Conservation (phyloP, 2,888 invertebrate species). For the Lochmaea capreae region DNA sequence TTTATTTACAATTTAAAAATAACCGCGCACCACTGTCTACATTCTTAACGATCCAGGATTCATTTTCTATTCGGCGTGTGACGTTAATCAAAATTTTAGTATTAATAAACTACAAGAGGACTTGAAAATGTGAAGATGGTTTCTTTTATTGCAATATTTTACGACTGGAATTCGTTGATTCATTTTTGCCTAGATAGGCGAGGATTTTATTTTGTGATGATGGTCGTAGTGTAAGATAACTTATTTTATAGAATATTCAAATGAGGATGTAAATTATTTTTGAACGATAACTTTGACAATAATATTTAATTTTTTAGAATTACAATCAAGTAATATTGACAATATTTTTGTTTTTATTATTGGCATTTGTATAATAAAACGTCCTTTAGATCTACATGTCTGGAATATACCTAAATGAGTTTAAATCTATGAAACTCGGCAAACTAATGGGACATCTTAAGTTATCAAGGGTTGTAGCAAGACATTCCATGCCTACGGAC, state of each 20-base stretch:
- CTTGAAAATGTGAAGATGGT: slow-evolving; percentile 33
- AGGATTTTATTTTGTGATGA: not conserved
- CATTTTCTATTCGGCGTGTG: slow-evolving; percentile 3
- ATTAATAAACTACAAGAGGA: slow-evolving; percentile 37
- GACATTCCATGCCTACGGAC: too few relatives aligned
- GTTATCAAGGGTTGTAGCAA: too few relatives aligned
- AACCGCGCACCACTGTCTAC: not conserved
- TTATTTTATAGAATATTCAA: too few relatives aligned
- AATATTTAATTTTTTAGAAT: not conserved
- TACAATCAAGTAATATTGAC: not conserved
- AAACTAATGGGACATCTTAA: too few relatives aligned
- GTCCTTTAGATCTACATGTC: too few relatives aligned
- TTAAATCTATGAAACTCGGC: too few relatives aligned
- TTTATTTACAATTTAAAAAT: not conserved
- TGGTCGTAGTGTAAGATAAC: not conserved
- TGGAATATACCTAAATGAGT: too few relatives aligned
- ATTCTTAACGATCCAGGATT: not conserved
- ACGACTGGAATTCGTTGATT: slow-evolving; percentile 32
- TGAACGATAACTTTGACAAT: not conserved
- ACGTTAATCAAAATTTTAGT: slow-evolving; percentile 44
- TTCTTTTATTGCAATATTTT: slow-evolving; percentile 39
- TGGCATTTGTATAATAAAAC: not conserved
- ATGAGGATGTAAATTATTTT: too few relatives aligned
- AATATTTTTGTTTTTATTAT: not conserved
- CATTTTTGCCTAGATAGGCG: not conserved